Base-by-base conservation (phyloP, 2,113 vertebrate genomes). In the Embiotoca jacksoni region DNA sequence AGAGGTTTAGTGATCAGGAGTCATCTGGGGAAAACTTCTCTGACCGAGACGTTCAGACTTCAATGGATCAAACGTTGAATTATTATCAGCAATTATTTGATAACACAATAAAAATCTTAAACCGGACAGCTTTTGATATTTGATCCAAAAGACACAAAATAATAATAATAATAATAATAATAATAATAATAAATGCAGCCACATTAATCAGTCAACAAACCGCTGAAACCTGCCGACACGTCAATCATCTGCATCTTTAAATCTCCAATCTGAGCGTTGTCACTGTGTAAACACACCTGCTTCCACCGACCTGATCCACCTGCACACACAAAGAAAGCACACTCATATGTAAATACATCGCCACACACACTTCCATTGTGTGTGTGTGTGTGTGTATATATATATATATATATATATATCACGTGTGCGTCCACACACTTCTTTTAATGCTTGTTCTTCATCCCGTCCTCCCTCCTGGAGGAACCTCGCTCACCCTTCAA, bases 261-360 rank as follows among this genome's bases (percentile, higher is more conserved):
- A 32, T 41, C 3, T 47, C 4, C 31, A 62, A 54, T 47, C 55
- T 60, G 59, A 59, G 47, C 6, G 0, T 56, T 57, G 50, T 14
- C 9, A 16, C 41, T 57, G 50, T 35, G 55, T 52, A 78, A 71
- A 82, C 53, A 80, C 76, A 70, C 55, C 68, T 80, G 75, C 50
- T 7, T 60, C n/a, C 3, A 70, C n/a, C 23, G 7, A 59, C 32
- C 32, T 5, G 9, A 10, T 66, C 56, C 80, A 78, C 74, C 61
- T 77, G 61, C 62, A 54, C 75, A 63, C 65, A 59, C 67, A 66
- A 9, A 62, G 53, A 46, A n/a, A 13, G 2, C 2, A 1, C 65
- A 23, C 9, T 37, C 59, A 8, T 9, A 36, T 69, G 63, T 10
- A 75, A 75, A 71, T 56, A 80, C 35, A 31, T 46, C 3, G 10